Evolutionary conservation across 2,888 invertebrate species (phyloP), one percentile per base, ranked within the genome.

Genomic region (Drosophila meridionalis): DNA sequence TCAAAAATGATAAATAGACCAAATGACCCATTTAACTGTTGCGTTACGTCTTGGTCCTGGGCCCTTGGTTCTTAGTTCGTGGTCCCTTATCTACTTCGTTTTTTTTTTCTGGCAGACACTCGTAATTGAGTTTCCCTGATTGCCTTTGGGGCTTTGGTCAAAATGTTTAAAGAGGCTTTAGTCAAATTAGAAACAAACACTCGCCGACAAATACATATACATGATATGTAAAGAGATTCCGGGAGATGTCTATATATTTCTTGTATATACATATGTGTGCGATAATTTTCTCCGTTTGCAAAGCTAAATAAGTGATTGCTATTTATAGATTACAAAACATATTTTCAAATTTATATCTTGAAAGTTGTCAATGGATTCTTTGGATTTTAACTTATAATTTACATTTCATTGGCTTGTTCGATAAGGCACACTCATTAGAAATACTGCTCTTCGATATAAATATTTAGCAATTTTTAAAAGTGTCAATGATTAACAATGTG

Each of bases 1-100:
- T 76, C 81, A 76, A 69, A 73, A 73, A 76, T 82, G 82, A 82
- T 82, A 82, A 82, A 82, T 82, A 79, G 76, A 59, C 79, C 68
- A 68, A 74, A 71, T 82, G 76, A 79, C 73, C 81, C 72, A 78
- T 80, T 82, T 76, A 81, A 82, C 81, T 82, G 73, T 82, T 82
- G 81, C 81, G 66, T 82, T 71, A 32, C 65, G 32, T 73, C 62
- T 65, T 56, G 63, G 55, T 55, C 42, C 59, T 34, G 34, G 59
- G 38, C 34, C 28, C n/a, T 56, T 47, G 63, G 34, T 47, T n/a
- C 12, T 65, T 52, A 48, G 47, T 50, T 26, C 28, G 8, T 3
- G 8, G 12, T n/a, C 12, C 8, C 36, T 36, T 43, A 42, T 20
- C 26, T 11, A 38, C 42, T 36, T 66, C 43, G 32, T 48, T 12